Evolutionary conservation across 2,797 vertebrate species (phyloP).

Genomic region (Coccyzus lansbergi): DNA sequence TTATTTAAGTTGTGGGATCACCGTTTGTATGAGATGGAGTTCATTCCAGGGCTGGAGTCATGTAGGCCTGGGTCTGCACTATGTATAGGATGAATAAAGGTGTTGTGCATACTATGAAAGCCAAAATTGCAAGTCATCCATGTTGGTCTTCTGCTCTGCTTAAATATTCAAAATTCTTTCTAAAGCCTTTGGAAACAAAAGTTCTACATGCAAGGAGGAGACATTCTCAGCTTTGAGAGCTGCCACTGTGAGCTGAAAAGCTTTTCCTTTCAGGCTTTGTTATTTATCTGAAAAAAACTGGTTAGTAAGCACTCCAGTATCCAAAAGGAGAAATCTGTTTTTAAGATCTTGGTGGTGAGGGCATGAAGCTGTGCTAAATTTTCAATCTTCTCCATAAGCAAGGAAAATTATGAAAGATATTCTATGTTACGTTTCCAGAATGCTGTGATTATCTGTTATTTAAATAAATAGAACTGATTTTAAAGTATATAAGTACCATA

Average conservation of each 20-base stretch:
- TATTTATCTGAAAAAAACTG: background rate
- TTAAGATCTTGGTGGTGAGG: background rate
- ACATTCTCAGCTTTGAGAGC: background rate
- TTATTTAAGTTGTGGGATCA: background rate
- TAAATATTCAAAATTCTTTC: background rate
- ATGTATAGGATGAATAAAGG: background rate
- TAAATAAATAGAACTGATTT: background rate
- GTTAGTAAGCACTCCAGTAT: background rate
- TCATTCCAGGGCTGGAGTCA: background rate
- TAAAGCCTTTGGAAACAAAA: background rate
- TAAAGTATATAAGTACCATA: background rate
- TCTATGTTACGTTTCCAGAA: background rate
- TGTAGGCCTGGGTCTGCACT: background rate
- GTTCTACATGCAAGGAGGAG: background rate
- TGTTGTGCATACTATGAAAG: background rate
- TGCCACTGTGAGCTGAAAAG: background rate
- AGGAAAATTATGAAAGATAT: background rate
- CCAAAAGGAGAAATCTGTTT: background rate
- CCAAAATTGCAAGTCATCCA: background rate
- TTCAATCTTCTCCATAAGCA: background rate
- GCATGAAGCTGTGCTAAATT: background rate
- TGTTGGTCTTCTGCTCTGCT: background rate
- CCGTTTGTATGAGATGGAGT: background rate
- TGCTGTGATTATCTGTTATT: background rate
- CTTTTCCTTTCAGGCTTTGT: background rate